Evolutionary conservation across 2,888 invertebrate species (phyloP).

Genomic region (Stenurella melanura): DNA sequence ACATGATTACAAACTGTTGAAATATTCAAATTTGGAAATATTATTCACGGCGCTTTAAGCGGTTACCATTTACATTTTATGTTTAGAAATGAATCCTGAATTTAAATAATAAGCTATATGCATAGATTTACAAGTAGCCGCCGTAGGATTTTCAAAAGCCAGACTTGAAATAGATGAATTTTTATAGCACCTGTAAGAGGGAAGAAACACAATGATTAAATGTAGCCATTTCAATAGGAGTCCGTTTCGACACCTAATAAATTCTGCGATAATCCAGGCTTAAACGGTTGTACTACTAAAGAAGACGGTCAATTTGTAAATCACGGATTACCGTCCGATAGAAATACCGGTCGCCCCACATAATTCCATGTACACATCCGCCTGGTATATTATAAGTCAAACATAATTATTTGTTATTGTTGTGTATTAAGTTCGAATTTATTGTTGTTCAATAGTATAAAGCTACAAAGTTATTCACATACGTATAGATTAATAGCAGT

Average conservation of each 20-base stretch:
- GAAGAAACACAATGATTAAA: constrained; percentile 34
- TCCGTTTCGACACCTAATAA: constrained; percentile 57
- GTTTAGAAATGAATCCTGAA: constrained; percentile 22
- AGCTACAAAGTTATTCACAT: background rate
- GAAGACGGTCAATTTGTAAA: constrained; percentile 57
- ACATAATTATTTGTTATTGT: constrained; percentile 52
- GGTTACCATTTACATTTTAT: constrained; percentile 15
- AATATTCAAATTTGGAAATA: constrained; percentile 25
- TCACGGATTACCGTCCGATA: constrained; percentile 53
- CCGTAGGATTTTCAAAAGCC: constrained; percentile 1
- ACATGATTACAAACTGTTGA: constrained; percentile 22
- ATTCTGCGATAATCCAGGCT: constrained; percentile 55
- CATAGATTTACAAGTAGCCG: constrained; percentile 16
- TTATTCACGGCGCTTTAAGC: constrained; percentile 17
- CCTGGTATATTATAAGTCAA: constrained; percentile 44
- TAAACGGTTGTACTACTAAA: constrained; percentile 45
- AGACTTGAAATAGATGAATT: constrained; percentile 15
- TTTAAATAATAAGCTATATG: constrained; percentile 32
- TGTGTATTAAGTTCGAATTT: constrained; percentile 29
- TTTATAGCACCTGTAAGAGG: constrained; percentile 26
- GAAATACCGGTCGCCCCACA: constrained; percentile 28
- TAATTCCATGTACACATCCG: constrained; percentile 38
- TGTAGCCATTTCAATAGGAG: constrained; percentile 47
- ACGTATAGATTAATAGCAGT: background rate
- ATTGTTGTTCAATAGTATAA: constrained; percentile 23